A percentile compares a stretch with the other conserved stretches of the same genome.
Evolutionary conservation across 2,888 invertebrate genomes (phyloP).

Genomic region (Hypselothyrea guttata): DNA sequence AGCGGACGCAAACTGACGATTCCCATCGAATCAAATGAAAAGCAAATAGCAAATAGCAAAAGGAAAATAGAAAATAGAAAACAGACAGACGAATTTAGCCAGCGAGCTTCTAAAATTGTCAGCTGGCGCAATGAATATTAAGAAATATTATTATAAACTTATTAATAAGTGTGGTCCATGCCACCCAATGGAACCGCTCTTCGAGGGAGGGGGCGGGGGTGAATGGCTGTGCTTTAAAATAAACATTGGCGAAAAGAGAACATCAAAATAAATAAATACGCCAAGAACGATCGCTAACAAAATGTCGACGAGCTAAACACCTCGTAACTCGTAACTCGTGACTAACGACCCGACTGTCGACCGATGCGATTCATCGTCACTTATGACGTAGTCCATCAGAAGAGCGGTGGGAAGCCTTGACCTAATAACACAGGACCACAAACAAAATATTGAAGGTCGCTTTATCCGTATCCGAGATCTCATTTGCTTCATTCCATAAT

Average conservation of each 20-base stretch:
- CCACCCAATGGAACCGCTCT: constrained; percentile 26
- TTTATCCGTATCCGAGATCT: no score
- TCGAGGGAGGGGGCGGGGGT: not conserved
- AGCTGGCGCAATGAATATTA: constrained; percentile 26
- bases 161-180: constrained; percentile 70
- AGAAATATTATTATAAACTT: constrained; percentile 69
- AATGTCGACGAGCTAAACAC: constrained; percentile 33
- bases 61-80: constrained; percentile 24
- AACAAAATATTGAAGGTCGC: no score
- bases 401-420: no score
- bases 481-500: no score
- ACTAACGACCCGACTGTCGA: constrained; percentile 65
- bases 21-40: constrained; percentile 15
- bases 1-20: constrained; percentile 45
- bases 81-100: not conserved
- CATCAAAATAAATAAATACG: constrained; percentile 31
- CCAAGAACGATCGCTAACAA: constrained; percentile 15
- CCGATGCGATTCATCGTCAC: constrained; percentile 11
- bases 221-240: constrained; percentile 48
- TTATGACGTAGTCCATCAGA: no score
- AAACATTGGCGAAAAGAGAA: constrained; percentile 48
- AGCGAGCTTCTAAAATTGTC: constrained; percentile 11
- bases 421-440: no score
- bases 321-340: constrained; percentile 54
- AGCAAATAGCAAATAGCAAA: constrained; percentile 18